Evolutionary conservation across 30 jellyfish, hydroid and myxozoan species (phyloP), one percentile per base, ranked within the genome.

Genomic region (Mastigias papua): DNA sequence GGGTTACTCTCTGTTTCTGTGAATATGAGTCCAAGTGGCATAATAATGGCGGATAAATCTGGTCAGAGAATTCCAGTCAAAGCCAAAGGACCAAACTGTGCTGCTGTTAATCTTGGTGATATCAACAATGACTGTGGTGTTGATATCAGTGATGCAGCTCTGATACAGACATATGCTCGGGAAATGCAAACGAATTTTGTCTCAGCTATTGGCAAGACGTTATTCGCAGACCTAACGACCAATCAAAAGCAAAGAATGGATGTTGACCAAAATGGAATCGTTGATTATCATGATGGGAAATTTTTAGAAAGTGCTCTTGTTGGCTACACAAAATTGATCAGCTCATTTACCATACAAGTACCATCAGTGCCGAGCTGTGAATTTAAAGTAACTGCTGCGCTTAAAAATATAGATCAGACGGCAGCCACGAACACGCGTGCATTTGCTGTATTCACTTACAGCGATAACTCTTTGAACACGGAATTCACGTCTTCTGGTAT

Each of bases 101-200:
- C 82, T 9, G 33, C 61, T 34, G 82, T 7, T 64, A 28, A 72
- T 27, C 75, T 75, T 10, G 97, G 94, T 20, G 99, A 95, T 51
- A 80, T 80, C 71, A 87, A 73, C 78, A 63, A 61, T 70, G 99
- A 95, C 63, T 95, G 99, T 58, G 2, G 19, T 19, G 89, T 90
- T 17, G 72, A 90, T 48, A 73, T 95, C 21, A 32, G 23, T 31
- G 99, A 95, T 76, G 97, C 96, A 3, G 99, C 98, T 5, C 74
- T 78, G 8, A 34, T 75, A 13, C 96, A 84, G 28, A 69, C 96
- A 23, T 90, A 95, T 70, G 71, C 78, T 1, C 86, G 98, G 4
- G 97, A 93, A 54, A 11, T 67, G 34, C 5, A 22, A 17, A 48
- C 72, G 10, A 84, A 80, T 69, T 90, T 90, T 37, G 65, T 78